Percentiles rank a stretch among this genome's conserved stretches.
Evolutionary conservation across 2,888 invertebrate species (phyloP).

Genomic region (Scaptomyza parva): DNA sequence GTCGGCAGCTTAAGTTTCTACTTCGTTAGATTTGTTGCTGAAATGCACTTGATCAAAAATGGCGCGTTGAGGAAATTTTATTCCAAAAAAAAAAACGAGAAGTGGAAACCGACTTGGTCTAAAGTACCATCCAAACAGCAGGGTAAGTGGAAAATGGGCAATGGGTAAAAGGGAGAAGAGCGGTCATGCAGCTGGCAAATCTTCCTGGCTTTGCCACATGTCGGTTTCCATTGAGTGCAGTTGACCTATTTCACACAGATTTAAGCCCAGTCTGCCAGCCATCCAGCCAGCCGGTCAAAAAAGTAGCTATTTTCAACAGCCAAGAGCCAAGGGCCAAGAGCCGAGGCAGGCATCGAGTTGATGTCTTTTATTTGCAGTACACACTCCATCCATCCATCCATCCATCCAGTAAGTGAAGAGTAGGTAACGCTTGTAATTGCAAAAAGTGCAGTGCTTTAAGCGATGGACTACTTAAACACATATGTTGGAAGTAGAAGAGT

Average conservation of each 20-base stretch:
- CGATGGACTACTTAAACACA: conserved; percentile 12
- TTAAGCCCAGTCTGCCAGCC: conserved; percentile 37
- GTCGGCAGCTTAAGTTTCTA: conserved; percentile 66
- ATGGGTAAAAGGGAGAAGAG: conserved; percentile 2
- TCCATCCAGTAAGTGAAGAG: not conserved
- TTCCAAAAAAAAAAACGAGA: conserved; percentile 6
- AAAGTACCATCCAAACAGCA: conserved; percentile 55
- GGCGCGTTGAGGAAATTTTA: conserved; percentile 53
- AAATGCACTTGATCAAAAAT: conserved; percentile 77
- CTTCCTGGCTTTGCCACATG: conserved; percentile 53
- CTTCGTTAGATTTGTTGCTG: conserved; percentile 66
- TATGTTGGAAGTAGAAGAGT: no score
- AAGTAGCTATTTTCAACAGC: conserved; percentile 51
- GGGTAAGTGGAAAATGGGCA: conserved; percentile 7
- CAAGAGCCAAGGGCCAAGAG: not conserved
- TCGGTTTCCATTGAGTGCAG: conserved; percentile 70
- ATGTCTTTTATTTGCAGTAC: conserved; percentile 53
- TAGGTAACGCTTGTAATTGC: conserved; percentile 71
- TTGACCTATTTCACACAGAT: conserved; percentile 69
- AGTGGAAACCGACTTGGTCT: conserved; percentile 26
- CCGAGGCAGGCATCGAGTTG: conserved; percentile 39
- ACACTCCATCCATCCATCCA: no score
- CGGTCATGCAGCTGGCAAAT: conserved; percentile 44
- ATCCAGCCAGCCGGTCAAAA: conserved; percentile 31
- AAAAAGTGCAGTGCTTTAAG: conserved; percentile 61